Base-by-base conservation (phyloP, 2,113 vertebrate species). In the Lynx canadensis region DNA sequence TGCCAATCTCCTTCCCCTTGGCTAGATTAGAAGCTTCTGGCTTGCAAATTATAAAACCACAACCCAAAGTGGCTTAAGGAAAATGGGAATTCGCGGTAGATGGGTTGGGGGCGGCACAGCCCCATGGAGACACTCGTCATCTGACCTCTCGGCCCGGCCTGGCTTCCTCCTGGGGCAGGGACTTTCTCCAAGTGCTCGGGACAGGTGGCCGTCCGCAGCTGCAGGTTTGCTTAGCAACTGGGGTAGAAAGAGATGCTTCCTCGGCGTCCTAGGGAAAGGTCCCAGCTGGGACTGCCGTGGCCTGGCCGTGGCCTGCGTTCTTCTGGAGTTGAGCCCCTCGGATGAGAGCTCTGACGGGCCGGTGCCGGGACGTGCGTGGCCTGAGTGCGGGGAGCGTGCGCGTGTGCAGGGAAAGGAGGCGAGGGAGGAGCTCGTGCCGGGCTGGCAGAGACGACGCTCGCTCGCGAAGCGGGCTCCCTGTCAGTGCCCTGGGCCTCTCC, bases 381-480 rank as follows among this genome's bases (percentile, higher is more conserved):
- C 18, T 0, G 7, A 21, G 9, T 2, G 5, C 1, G 15, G 38
- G 31, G 33, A 7, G 4, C 31, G 1, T 2, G 9, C 3, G 55
- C 3, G 71, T 31, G 33, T 14, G 18, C 31, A 8, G 38, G 52
- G 55, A 31, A 21, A 19, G 8, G 10, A 2, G 13, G 19, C 1
- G 45, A 1, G 7, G 31, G 52, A 4, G 1, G 13, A 4, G 12
- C 0, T 0, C 9, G 1, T 0, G 3, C 7, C 14, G 10, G 85
- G 18, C 5, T 0, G 7, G 60, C 6, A 6, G 16, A 2, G 15
- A 36, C n/a, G 23, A 18, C 11, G 36, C 29, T 2, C 10, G 0
- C 66, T 0, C 6, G 12, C 12, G 1, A 0, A 0, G 14, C 8
- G 0, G 19, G 25, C n/a, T 13, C 25, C 6, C 1, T 0, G 38